Conservation (phyloP, 2,797 vertebrate genomes). For the Lepus townsendii region DNA sequence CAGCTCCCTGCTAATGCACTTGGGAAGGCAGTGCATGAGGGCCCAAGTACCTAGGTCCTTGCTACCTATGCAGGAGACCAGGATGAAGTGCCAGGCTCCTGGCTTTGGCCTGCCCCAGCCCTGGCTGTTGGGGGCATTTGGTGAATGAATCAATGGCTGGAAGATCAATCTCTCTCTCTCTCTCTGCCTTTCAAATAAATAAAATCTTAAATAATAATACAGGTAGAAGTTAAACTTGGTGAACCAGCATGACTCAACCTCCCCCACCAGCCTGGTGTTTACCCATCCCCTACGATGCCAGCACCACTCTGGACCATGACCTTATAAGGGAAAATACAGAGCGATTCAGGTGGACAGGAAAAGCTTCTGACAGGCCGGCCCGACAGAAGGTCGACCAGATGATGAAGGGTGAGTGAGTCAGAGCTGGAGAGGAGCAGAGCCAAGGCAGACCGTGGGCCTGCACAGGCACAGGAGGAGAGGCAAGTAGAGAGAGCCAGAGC, state of each 20-base stretch:
- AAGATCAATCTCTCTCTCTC: too few relatives aligned
- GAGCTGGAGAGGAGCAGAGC: neutral
- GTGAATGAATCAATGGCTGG: too few relatives aligned
- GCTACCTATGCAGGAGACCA: too few relatives aligned
- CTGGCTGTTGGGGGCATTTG: too few relatives aligned
- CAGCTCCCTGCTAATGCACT: too few relatives aligned
- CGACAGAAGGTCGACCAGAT: constrained; percentile 51
- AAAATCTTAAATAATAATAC: neutral
- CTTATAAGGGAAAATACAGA: constrained; percentile 20
- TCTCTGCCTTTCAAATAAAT: neutral
- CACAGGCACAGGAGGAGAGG: neutral
- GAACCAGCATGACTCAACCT: neutral
- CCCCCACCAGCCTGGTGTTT: neutral
- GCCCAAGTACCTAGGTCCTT: too few relatives aligned
- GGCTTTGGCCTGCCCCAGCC: too few relatives aligned
- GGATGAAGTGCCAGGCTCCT: too few relatives aligned
- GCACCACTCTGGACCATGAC: neutral
- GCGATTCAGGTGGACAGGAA: constrained; percentile 44
- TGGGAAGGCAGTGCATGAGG: too few relatives aligned
- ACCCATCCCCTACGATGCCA: neutral
- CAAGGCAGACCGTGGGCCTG: neutral
- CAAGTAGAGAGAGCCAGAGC: neutral
- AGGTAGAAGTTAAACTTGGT: neutral
- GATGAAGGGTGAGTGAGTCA: constrained; percentile 19
- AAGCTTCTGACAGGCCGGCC: neutral